Evolutionary conservation across 2,113 vertebrate genomes (phyloP).

Genomic region (Centrocercus urophasianus): DNA sequence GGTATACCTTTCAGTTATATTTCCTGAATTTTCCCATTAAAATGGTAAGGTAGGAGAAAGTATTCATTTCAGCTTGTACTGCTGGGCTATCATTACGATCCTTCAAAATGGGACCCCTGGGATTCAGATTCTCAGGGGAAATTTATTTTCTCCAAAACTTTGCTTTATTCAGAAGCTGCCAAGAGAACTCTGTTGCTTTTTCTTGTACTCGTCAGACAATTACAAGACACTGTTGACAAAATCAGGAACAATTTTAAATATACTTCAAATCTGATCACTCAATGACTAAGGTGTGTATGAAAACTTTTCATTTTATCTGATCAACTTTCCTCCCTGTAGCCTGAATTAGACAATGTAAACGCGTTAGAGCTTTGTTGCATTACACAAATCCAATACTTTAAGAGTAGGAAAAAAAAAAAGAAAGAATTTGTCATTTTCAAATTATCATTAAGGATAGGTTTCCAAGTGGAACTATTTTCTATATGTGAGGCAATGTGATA

Average conservation of each 20-base stretch:
- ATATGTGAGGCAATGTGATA: background rate
- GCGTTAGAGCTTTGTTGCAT: background rate
- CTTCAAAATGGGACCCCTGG: background rate
- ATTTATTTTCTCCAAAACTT: background rate
- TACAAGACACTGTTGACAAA: background rate
- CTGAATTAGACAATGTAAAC: background rate
- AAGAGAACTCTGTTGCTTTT: background rate
- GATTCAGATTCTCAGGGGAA: background rate
- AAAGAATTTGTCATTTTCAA: background rate
- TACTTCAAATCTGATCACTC: background rate
- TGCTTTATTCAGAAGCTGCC: background rate
- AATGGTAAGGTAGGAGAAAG: too few relatives aligned
- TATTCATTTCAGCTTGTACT: background rate
- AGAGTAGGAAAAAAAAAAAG: fast-evolving
- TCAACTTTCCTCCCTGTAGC: background rate
- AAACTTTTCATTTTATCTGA: background rate
- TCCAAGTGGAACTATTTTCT: background rate
- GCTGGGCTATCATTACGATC: background rate
- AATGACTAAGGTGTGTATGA: background rate
- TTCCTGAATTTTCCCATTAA: background rate
- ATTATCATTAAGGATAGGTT: background rate
- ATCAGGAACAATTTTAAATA: background rate
- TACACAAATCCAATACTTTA: background rate
- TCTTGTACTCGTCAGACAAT: background rate
- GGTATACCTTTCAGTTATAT: background rate